Percentiles rank a stretch among this genome's conserved stretches.
Evolutionary conservation across 2,113 vertebrate genomes (phyloP).

Genomic region (Scomber japonicus): DNA sequence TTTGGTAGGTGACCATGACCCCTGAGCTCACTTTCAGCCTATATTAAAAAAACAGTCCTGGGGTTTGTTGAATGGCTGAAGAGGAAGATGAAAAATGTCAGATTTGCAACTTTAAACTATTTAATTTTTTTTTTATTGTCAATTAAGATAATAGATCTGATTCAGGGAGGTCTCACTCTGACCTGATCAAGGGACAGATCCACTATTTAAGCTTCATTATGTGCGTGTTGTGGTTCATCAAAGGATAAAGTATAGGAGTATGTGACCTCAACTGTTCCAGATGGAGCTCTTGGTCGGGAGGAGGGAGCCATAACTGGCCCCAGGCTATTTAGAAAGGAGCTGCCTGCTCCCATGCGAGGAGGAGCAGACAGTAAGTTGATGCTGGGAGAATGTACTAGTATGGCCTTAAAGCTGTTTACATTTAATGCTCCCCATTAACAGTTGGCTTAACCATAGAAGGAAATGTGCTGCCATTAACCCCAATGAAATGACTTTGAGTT

Average conservation of each 20-base stretch:
- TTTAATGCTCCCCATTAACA: slow-evolving; percentile 71
- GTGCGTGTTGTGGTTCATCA: slow-evolving; percentile 53
- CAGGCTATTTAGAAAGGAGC: slow-evolving; percentile 68
- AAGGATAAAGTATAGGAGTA: slow-evolving; percentile 57
- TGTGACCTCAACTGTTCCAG: slow-evolving; percentile 75
- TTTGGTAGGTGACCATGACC: neutral
- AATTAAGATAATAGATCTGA: neutral
- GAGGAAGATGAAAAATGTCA: neutral
- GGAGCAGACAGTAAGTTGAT: slow-evolving; percentile 58
- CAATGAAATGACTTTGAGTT: slow-evolving; percentile 58
- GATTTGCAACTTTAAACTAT: neutral
- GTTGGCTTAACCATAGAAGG: slow-evolving; percentile 63
- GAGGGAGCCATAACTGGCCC: slow-evolving; percentile 55
- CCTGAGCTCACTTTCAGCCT: slow-evolving; percentile 3
- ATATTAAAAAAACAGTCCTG: neutral
- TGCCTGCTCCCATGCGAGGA: slow-evolving; percentile 57
- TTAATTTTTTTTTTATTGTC: neutral
- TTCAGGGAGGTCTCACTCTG: slow-evolving; percentile 16
- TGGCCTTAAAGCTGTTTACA: slow-evolving; percentile 71
- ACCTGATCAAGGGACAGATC: slow-evolving; percentile 20
- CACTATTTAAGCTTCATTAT: slow-evolving; percentile 14
- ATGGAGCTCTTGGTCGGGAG: slow-evolving; percentile 62
- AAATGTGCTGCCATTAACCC: slow-evolving; percentile 56
- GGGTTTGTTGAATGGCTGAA: neutral
- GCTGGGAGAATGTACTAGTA: slow-evolving; percentile 71